phyloP scores from a whole-genome alignment of 2,797 vertebrate species.

The Hozukius guyotensis region DNA sequence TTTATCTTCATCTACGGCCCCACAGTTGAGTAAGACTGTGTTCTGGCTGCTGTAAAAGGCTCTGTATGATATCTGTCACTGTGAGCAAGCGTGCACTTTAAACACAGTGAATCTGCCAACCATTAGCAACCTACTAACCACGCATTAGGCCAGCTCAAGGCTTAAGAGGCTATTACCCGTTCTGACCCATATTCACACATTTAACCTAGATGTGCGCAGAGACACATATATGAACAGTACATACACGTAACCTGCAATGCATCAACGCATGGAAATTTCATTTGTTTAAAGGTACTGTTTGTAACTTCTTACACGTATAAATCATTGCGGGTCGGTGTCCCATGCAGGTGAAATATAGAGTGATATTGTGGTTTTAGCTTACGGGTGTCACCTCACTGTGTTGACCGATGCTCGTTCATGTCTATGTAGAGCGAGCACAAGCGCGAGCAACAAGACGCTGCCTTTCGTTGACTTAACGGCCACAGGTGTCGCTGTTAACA shows the following conservation, averaged over 20 bases:
- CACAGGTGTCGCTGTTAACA: too few relatives aligned
- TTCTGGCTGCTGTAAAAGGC: not conserved
- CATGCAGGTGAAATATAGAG: too few relatives aligned
- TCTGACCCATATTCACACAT: slow-evolving; percentile 8
- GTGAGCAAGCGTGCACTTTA: not conserved
- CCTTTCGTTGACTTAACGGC: too few relatives aligned
- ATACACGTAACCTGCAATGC: not conserved
- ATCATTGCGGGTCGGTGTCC: too few relatives aligned
- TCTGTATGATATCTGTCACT: not conserved
- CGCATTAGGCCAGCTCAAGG: slow-evolving; percentile 27
- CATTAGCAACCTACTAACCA: slow-evolving; percentile 20
- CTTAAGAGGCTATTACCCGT: slow-evolving; percentile 21
- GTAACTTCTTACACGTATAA: too few relatives aligned
- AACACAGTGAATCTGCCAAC: slow-evolving; percentile 12
- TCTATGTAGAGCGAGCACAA: too few relatives aligned
- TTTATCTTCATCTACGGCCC: not conserved
- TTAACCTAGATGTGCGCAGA: not conserved
- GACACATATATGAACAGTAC: not conserved
- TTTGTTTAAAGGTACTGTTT: too few relatives aligned
- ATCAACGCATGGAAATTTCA: not conserved
- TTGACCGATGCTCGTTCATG: too few relatives aligned
- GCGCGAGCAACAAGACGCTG: too few relatives aligned
- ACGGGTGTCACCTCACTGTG: too few relatives aligned
- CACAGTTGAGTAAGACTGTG: too few relatives aligned
- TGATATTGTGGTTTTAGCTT: too few relatives aligned